phyloP scores from a whole-genome alignment of 2,888 invertebrate genomes.

The Drosophila eohydei region DNA sequence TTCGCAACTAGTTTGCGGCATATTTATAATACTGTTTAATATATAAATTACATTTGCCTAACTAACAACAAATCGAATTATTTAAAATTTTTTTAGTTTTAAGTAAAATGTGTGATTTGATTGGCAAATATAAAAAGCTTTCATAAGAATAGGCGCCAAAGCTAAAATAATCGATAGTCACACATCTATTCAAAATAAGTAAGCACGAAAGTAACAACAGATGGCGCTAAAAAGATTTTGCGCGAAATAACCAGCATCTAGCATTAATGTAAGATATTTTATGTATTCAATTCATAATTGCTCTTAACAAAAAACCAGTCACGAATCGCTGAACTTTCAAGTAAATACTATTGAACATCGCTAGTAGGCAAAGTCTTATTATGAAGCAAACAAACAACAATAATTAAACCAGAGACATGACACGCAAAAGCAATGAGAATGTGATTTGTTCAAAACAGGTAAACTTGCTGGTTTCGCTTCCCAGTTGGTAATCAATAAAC shows the following conservation, averaged over 20 bases:
- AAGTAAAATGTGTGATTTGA: background rate
- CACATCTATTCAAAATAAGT: background rate
- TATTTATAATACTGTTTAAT: background rate
- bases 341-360: conserved; percentile 18
- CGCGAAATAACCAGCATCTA: conserved; percentile 13
- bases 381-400: conserved; percentile 12
- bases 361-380: conserved; percentile 7
- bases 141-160: background rate
- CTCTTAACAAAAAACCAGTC: conserved; percentile 33
- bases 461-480: conserved; percentile 38
- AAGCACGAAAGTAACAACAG: background rate
- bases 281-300: conserved; percentile 2
- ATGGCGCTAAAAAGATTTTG: conserved; percentile 28
- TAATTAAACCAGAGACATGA: conserved; percentile 8
- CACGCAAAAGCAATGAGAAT: background rate
- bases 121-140: background rate
- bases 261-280: background rate
- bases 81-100: background rate
- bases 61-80: background rate
- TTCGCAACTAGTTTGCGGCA: background rate
- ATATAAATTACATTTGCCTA: no score
- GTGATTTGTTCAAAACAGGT: conserved; percentile 21
- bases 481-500: conserved; percentile 2
- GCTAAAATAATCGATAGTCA: background rate
- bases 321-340: conserved; percentile 28